Conservation (phyloP, 2,113 vertebrate species). For the Sorex fumeus region DNA sequence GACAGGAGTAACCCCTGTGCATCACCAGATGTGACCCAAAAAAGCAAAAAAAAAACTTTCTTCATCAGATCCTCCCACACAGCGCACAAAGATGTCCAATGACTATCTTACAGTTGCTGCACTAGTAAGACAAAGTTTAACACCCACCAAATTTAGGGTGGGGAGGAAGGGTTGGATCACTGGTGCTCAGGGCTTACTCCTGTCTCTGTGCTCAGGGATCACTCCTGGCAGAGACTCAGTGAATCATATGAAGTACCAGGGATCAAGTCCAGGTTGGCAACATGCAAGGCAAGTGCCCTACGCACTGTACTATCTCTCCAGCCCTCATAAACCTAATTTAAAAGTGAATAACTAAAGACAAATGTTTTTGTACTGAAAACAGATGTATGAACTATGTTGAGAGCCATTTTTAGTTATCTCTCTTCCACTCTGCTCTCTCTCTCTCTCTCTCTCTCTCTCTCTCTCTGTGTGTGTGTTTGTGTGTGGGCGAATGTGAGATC, state of each 20-base stretch:
- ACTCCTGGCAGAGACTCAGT: too few relatives aligned
- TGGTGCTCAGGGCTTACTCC: background rate
- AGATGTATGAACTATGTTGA: background rate
- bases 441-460: too few relatives aligned
- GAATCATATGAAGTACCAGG: too few relatives aligned
- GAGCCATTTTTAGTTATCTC: background rate
- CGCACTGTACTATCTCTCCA: background rate
- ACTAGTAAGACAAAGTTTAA: background rate
- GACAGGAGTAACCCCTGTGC: too few relatives aligned
- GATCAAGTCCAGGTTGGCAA: too few relatives aligned
- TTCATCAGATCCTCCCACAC: constrained; percentile 1
- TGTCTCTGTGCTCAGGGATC: too few relatives aligned
- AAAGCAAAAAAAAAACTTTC: too few relatives aligned
- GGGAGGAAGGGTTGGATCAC: too few relatives aligned
- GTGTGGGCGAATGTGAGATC: background rate
- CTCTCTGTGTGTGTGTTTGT: too few relatives aligned
- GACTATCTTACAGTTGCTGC: background rate
- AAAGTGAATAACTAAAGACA: background rate
- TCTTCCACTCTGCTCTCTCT: too few relatives aligned
- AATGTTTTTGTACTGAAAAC: constrained; percentile 10
- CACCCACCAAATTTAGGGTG: background rate
- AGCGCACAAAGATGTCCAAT: background rate
- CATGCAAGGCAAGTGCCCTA: too few relatives aligned
- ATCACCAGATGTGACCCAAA: too few relatives aligned
- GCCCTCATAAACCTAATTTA: background rate